Evolutionary conservation across 2,888 invertebrate genomes (phyloP).

Genomic region (Erebia ligea): DNA sequence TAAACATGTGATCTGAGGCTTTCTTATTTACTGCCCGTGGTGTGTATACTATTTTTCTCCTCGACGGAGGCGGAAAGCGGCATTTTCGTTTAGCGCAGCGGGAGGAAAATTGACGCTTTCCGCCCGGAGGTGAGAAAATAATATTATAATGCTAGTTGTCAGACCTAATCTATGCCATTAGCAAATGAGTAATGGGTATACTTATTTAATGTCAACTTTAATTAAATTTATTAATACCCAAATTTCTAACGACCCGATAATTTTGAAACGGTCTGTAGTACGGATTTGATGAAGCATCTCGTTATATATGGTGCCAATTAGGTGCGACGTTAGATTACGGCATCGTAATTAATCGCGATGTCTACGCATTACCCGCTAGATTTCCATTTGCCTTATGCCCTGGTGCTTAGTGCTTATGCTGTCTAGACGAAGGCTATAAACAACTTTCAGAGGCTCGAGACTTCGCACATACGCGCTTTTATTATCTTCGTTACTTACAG

Average conservation of each 20-base stretch:
- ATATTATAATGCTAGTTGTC: background rate
- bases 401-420: slow-evolving; percentile 1
- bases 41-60: no score
- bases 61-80: no score
- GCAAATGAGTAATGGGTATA: slow-evolving; percentile 7
- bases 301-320: slow-evolving; percentile 32
- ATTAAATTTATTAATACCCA: slow-evolving; percentile 32
- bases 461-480: background rate
- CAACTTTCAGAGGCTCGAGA: slow-evolving; percentile 16
- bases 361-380: slow-evolving; percentile 16
- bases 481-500: background rate
- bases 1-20: no score
- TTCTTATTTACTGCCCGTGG: no score
- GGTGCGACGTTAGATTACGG: slow-evolving; percentile 10
- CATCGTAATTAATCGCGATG: slow-evolving; percentile 21
- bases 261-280: slow-evolving; percentile 28
- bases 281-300: slow-evolving; percentile 26
- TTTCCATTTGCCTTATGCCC: slow-evolving; percentile 15
- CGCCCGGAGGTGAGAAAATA: no score
- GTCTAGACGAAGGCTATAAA: slow-evolving; percentile 24
- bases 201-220: slow-evolving; percentile 24
- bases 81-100: no score
- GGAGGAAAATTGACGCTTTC: no score
- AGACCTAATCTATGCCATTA: background rate
- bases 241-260: slow-evolving; percentile 32